Base-by-base conservation (phyloP, 2,888 invertebrate genomes). In the Dicyrtomina minuta region DNA sequence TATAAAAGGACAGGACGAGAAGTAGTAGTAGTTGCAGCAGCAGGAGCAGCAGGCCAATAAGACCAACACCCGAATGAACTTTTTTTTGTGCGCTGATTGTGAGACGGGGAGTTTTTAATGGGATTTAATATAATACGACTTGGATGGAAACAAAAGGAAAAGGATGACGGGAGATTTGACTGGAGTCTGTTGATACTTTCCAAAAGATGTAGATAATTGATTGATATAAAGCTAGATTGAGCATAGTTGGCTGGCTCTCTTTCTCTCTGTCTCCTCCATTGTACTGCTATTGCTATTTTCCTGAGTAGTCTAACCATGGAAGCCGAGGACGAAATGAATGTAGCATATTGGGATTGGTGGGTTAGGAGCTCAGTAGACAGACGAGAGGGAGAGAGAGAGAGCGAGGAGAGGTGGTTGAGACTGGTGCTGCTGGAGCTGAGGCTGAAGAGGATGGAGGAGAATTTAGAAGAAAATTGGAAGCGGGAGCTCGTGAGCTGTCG, bases 401-500 rank as follows among this genome's bases (percentile, higher is more conserved):
- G 55, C 6, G 41, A 60, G 53, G 43, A 43, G 44, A 22, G 41
- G 6, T n/a, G 22, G 17, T 39, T n/a, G n/a, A n/a, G n/a, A n/a
- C n/a, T n/a, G 46, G 17, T 46, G 15, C 46, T 46, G 46, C 12
- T 17, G 15, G 46, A 15, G 59, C 8, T 33, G 33, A 58, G 8
- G 24, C 22, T 15, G 60, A 60, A 33, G 24, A 26, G 17, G 27
- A 39, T n/a, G 56, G 56, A 39, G 27, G 66, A 17, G 33, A 49
- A 59, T 39, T 17, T 43, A 20, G 56, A 55, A 33, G 33, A 64
- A 41, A 33, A 53, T 33, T 41, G 53, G 64, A 41, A 44, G 43
- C 44, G 62, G 64, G 53, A 53, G 51, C 49, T 62, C 44, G 62
- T 66, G 66, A 68, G 69, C 64, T 61, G 70, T 61, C 66, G 53